Evolutionary conservation across 1,140 invertebrate genomes (phyloP), one percentile per base, ranked within the genome.

Genomic region (Wiebesia pumilae): DNA sequence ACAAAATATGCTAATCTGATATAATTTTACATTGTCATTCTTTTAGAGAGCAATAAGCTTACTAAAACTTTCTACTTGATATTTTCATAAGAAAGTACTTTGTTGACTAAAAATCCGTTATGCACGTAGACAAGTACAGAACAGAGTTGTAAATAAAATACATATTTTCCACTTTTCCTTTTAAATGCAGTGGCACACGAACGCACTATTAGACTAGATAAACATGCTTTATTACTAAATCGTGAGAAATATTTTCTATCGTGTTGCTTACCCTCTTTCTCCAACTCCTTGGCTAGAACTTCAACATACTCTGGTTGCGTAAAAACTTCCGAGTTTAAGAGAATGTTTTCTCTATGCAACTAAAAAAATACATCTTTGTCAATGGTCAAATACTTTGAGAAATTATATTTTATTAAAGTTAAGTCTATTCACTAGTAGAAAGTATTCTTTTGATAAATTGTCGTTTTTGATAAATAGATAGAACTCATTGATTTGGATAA

Each of bases 231-330:
- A 33, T 16, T 27, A 14, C 14, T 67, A 67, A 67, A 67, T 6
- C 24, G 27, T 47, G 30, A 47, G 27, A n/a, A 47, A 30, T 3
- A 65, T 79, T 33, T 79, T 35, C 0, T 9, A n/a, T 51, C 0
- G 2, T 33, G 9, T 58, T 80, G 87, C 90, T 90, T 78, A 90
- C 90, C 88, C 14, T 85, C 89, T 47, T 88, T 88, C 19, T 90
- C 81, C 65, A 86, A 75, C 10, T 88, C 88, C 40, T 86, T 89
- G 3, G 69, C 78, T 1, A 90, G 30, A 9, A 78, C 43, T 38
- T 90, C 79, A 4, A 81, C 47, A 43, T 86, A 80, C 0, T 47
- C 79, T 7, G 80, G 69, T 30, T 78, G 54, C 4, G 67, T 79
- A 73, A 89, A 90, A 12, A 85, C 38, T 4, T 88, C 86, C 0